Conservation (phyloP, 2,113 vertebrate species). For the Rhynchomys soricoides region DNA sequence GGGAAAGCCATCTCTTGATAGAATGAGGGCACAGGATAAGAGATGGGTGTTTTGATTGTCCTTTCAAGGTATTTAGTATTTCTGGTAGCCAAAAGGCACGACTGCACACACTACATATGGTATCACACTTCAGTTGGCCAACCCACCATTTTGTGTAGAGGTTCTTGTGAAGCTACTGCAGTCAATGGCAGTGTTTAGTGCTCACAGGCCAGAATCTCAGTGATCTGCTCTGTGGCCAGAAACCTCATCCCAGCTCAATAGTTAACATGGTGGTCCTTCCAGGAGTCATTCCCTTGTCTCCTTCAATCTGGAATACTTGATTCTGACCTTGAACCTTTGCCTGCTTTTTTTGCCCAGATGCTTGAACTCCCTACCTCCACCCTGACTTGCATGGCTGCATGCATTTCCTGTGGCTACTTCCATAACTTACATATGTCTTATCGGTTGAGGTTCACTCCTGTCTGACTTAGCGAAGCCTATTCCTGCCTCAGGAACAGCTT, state of each 20-base stretch:
- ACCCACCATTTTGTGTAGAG: not conserved
- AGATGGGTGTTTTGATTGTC: slow-evolving; percentile 80
- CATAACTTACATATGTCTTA: not conserved
- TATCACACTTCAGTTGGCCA: not conserved
- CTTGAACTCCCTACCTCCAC: not conserved
- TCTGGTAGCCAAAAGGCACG: slow-evolving; percentile 85
- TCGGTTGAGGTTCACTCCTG: not conserved
- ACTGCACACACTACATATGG: slow-evolving; percentile 83
- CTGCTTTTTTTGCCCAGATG: not conserved
- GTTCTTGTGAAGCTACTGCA: fast-evolving
- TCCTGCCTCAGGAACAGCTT: not conserved
- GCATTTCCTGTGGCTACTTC: not conserved
- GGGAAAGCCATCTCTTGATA: slow-evolving; percentile 86
- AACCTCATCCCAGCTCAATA: not conserved
- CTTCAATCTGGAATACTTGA: not conserved
- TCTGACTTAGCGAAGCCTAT: not conserved
- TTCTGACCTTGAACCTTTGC: not conserved
- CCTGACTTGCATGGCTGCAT: not conserved
- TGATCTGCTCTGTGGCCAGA: not conserved
- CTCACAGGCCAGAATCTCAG: fast-evolving
- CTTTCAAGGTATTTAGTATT: slow-evolving; percentile 87
- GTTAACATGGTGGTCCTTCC: not conserved
- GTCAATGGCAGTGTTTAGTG: not conserved
- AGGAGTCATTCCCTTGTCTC: not conserved
- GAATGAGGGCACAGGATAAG: slow-evolving; percentile 82